These are phyloP conservation scores for Melozone crissalis DNA, from an alignment of 2,113 vertebrate species.

Conservation along the genomic window DNA sequence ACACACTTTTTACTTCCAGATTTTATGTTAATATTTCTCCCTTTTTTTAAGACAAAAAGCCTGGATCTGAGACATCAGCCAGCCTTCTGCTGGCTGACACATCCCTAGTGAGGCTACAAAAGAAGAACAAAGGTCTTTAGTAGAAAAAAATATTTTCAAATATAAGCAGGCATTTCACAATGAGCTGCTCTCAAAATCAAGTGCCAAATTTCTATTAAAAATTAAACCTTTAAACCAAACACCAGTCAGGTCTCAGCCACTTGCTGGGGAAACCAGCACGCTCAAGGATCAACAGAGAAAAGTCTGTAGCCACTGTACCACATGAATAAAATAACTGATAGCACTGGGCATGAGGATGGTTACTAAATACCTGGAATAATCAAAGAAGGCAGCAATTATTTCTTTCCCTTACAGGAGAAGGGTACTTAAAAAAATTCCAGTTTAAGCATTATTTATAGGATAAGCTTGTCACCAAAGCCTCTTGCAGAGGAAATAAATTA, in stretches of 20 bases:
- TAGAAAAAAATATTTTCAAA: neutral
- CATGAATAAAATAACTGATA: neutral
- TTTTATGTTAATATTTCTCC: neutral
- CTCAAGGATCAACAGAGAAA: neutral
- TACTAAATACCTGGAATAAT: neutral
- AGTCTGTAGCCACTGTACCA: no score
- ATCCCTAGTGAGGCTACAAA: neutral
- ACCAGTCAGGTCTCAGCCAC: neutral
- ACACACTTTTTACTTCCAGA: neutral
- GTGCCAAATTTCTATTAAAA: neutral
- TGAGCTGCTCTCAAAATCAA: neutral
- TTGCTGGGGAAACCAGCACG: neutral
- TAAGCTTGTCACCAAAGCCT: neutral
- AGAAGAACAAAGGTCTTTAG: neutral
- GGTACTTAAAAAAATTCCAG: neutral
- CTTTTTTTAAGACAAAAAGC: neutral
- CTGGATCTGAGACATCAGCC: neutral
- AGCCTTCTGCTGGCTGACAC: neutral
- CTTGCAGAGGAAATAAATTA: neutral
- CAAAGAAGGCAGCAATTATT: neutral
- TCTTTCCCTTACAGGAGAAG: neutral
- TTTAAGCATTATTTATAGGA: neutral
- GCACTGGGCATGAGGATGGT: neutral
- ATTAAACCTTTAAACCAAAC: neutral
- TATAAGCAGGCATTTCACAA: neutral